Conservation (phyloP, 2,888 invertebrate genomes). For the Pollenia amentaria region DNA sequence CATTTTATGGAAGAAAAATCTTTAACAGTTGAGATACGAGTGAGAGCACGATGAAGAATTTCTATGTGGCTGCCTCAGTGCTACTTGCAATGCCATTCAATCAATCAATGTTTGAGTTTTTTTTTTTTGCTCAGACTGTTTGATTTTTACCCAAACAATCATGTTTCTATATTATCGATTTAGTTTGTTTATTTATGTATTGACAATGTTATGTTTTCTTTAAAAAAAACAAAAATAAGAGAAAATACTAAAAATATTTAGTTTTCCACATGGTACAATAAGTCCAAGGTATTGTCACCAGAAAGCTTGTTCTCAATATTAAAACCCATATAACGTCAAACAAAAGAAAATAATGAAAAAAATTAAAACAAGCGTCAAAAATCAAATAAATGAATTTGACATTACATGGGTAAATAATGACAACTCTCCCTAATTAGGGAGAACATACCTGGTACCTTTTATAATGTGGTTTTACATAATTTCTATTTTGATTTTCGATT, state of each 20-base stretch:
- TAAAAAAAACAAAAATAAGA: neutral
- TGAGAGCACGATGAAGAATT: slow-evolving; percentile 27
- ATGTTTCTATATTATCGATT: neutral
- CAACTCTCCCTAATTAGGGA: too few relatives aligned
- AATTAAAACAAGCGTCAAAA: too few relatives aligned
- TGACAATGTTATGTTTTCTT: neutral
- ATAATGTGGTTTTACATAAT: too few relatives aligned
- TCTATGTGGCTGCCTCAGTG: slow-evolving; percentile 18
- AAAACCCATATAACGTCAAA: too few relatives aligned
- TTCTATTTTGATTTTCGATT: too few relatives aligned
- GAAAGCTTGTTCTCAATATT: too few relatives aligned
- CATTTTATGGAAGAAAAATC: slow-evolving; percentile 32
- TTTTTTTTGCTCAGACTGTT: neutral
- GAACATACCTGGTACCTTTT: too few relatives aligned
- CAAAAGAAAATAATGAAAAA: too few relatives aligned
- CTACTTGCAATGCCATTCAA: slow-evolving; percentile 58
- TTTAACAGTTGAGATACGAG: neutral
- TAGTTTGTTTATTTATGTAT: neutral
- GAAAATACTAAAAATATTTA: neutral
- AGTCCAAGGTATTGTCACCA: too few relatives aligned
- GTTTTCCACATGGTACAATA: too few relatives aligned
- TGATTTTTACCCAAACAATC: neutral
- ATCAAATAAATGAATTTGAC: too few relatives aligned
- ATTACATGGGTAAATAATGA: too few relatives aligned
- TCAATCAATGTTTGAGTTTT: slow-evolving; percentile 48